Evolutionary conservation across 1,140 invertebrate species (phyloP).

Genomic region (Bombus vancouverensis): DNA sequence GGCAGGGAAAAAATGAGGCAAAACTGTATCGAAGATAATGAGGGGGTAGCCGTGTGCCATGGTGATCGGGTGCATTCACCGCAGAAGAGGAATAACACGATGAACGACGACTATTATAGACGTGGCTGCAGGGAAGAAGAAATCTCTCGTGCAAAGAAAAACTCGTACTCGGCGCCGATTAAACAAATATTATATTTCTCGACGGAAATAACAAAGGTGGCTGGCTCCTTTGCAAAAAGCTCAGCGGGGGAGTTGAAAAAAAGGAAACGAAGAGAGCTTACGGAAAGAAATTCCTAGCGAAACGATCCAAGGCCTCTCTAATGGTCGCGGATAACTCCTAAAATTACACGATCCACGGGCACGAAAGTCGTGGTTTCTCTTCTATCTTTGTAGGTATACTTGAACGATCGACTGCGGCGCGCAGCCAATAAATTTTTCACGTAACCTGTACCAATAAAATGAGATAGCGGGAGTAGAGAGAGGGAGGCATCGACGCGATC

Average conservation of each 20-base stretch:
- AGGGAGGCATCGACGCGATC: slow-evolving; percentile 76
- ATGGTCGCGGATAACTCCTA: slow-evolving; percentile 22
- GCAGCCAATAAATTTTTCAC: slow-evolving; percentile 76
- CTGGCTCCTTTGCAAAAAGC: neutral
- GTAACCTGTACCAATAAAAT: slow-evolving; percentile 80
- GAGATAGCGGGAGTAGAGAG: slow-evolving; percentile 78
- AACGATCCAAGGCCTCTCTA: neutral
- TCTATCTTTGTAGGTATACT: slow-evolving; percentile 50
- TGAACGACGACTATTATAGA: slow-evolving; percentile 49
- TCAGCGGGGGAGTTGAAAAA: neutral
- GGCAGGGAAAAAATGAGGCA: slow-evolving; percentile 62
- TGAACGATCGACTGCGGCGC: slow-evolving; percentile 43
- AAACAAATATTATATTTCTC: neutral
- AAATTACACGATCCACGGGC: slow-evolving; percentile 27
- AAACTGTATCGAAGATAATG: slow-evolving; percentile 76
- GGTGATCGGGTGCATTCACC: slow-evolving; percentile 65
- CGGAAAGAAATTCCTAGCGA: slow-evolving; percentile 17
- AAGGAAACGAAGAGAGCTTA: neutral
- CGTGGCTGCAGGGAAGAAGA: slow-evolving; percentile 45
- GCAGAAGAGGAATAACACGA: slow-evolving; percentile 62
- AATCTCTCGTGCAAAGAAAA: neutral
- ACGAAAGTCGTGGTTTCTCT: slow-evolving; percentile 30
- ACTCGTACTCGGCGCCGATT: too few relatives aligned
- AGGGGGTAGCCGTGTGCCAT: slow-evolving; percentile 66
- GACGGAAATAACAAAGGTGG: neutral